Percentiles rank a stretch among this genome's conserved stretches.
Evolutionary conservation across 2,797 vertebrate genomes (phyloP).

Genomic region (Chiroxiphia lanceolata): DNA sequence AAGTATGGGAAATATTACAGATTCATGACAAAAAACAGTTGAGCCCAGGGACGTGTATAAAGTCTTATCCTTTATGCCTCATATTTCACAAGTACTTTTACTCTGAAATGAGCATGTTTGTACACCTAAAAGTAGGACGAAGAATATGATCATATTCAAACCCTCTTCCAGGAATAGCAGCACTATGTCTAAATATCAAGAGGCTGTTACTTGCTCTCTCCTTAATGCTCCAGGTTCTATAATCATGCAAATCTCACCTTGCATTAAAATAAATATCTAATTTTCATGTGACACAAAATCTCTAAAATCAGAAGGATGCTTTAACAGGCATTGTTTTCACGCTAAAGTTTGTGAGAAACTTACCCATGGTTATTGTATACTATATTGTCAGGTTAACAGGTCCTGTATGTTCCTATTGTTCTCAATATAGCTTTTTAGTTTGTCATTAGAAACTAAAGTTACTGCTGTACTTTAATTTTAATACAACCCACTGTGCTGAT

Average conservation of each 20-base stretch:
- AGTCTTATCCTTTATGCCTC: not conserved
- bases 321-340: not conserved
- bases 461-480: not conserved
- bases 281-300: not conserved
- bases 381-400: not conserved
- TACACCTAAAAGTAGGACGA: not conserved
- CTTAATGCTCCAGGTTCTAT: not conserved
- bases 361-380: not conserved
- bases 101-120: not conserved
- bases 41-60: not conserved
- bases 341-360: not conserved
- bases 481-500: not conserved
- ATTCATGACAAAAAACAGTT: not conserved
- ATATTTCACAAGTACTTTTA: not conserved
- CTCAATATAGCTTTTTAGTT: not conserved
- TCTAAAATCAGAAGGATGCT: not conserved
- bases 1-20: not conserved
- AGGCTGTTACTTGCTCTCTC: not conserved
- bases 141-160: not conserved
- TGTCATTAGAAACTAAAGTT: not conserved
- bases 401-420: not conserved
- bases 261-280: not conserved
- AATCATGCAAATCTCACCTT: not conserved
- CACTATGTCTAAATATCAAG: not conserved
- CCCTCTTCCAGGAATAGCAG: not conserved